Base-by-base conservation (phyloP, 2,113 vertebrate species). In the Paramormyrops kingsleyae region DNA sequence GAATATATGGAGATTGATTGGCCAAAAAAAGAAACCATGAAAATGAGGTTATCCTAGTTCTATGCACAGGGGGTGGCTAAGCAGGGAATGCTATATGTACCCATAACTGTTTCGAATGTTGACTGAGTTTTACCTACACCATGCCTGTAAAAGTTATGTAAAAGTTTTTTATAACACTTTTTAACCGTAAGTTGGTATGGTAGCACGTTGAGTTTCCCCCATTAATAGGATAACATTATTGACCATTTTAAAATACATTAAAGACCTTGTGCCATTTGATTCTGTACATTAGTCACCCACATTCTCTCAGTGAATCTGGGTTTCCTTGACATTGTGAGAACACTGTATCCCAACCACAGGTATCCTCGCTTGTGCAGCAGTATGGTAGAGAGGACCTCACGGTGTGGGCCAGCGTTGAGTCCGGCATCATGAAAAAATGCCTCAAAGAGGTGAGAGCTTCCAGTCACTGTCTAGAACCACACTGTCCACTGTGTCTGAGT, bases 311-410 rank as follows among this genome's bases (percentile, higher is more conserved):
- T n/a, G 39, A 35, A 2, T 15, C 47, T 53, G 13, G 4, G 31
- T 9, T 53, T 53, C 17, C 85, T 53, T 6, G n/a, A 66, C 62
- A 31, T 66, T 44, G n/a, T 66, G 62, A 66, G 62, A 31, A 31
- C 39, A 46, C 5, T 52, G 88, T 42, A 17, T 42, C 27, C 35
- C 74, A 4, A 24, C 21, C 53, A 52, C 42, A 98, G 97, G 93
- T 97, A 59, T 97, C 97, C 6, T 89, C 92, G 62, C 93, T 98
- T 90, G 96, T 97, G 5, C 94, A 88, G 90, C 21, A 77, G 47
- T 97, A 96, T 87, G 83, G 92, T 42, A 95, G 97, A 70, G 96
- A 94, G 1, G 90, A 93, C n/a, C 96, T 96, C 92, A 97, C 96
- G 0, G 93, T 98, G 89, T 98, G 97, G 97, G 96, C 97, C 4